Evolutionary conservation across 2,113 vertebrate species (phyloP), one percentile per base, ranked within the genome.

Genomic region (Callithrix jacchus): DNA sequence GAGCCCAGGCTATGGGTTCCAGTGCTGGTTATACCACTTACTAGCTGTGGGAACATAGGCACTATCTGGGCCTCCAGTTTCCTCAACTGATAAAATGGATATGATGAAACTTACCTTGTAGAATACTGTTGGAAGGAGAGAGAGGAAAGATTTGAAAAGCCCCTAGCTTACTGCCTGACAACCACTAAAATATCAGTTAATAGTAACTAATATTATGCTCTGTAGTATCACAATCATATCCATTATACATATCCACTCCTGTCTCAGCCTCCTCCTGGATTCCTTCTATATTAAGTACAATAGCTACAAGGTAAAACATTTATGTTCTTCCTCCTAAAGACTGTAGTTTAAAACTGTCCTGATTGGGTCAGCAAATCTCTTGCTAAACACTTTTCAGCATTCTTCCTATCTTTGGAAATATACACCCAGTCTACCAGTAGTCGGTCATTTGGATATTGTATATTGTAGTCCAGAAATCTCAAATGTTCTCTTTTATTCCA

Each of bases 21-120:
- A 42, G 14, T 10, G 66, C 6, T 5, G 21, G 25, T 77, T 79
- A 84, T 74, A 27, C 66, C 58, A 61, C 2, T 14, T 47, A 52
- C 35, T n/a, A 76, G n/a, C 37, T 77, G 5, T 82, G 73, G 2
- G 47, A 68, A 80, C 30, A n/a, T 21, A 85, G 27, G 37, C 56
- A 83, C 74, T 70, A 37, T 54, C 27, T 77, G 49, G 54, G 30
- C 45, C 45, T 86, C 61, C 45, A 13, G 4, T 58, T 56, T 86
- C 17, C 47, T 77, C n/a, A 89, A 35, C 12, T 77, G n/a, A 81
- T 54, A 56, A 96, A 86, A 81, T 12, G 47, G 18, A 52, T 47
- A 54, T 42, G 85, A 91, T 93, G 74, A 89, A 93, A 89, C n/a
- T 79, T 76, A 42, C 68, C 85, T 37, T 52, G 9, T n/a, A 68